Percentiles rank a stretch among this genome's conserved stretches.
Conservation (phyloP, 2,113 vertebrate genomes). For the Apus apus region DNA sequence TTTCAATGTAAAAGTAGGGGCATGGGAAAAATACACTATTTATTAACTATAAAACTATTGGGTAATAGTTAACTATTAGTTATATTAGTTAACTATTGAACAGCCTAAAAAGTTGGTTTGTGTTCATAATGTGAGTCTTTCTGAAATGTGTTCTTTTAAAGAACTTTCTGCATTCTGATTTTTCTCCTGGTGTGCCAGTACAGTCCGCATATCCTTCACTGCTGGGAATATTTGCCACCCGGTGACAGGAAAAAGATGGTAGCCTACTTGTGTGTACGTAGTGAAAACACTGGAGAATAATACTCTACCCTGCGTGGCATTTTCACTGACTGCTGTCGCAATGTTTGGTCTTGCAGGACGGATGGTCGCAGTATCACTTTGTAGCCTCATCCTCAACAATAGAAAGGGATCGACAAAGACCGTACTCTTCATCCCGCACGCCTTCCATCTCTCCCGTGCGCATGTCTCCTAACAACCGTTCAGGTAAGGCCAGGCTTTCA, state of each 20-base stretch:
- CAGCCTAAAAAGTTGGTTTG: not conserved
- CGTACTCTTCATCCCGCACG: conserved; percentile 95
- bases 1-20: not conserved
- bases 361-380: conserved; percentile 99
- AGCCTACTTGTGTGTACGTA: rapidly evolving
- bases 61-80: too few species aligned
- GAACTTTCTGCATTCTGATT: not conserved
- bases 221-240: not conserved
- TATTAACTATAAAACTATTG: too few species aligned
- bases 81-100: not conserved
- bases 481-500: conserved; percentile 78
- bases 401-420: conserved; percentile 95
- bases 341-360: conserved; percentile 80
- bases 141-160: not conserved
- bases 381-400: conserved; percentile 98
- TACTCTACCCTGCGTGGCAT: rapidly evolving
- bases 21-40: not conserved
- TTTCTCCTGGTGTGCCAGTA: not conserved
- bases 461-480: conserved; percentile 97
- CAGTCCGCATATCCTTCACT: not conserved
- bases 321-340: not conserved
- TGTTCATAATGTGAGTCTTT: not conserved
- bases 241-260: not conserved
- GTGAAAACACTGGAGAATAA: not conserved
- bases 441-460: conserved; percentile 97